phyloP scores from a whole-genome alignment of 2,888 invertebrate genomes.

The Mythimna impura region DNA sequence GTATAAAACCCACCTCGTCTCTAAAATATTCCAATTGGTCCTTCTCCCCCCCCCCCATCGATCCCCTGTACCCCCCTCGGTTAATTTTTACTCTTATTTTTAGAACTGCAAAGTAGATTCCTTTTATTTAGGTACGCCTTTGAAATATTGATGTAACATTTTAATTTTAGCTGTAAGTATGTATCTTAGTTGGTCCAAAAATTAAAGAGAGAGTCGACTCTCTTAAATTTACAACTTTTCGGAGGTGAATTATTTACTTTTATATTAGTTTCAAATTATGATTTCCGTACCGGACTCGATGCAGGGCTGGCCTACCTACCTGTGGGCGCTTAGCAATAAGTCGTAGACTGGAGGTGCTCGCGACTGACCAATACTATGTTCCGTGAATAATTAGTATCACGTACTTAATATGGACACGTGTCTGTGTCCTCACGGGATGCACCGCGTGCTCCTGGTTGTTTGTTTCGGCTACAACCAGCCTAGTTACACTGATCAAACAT shows the following conservation, averaged over 20 bases:
- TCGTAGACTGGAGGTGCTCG: too few relatives aligned
- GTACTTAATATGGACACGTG: too few relatives aligned
- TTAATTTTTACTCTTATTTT: slow-evolving; percentile 5
- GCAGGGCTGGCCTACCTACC: too few relatives aligned
- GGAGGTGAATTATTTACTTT: slow-evolving; percentile 12
- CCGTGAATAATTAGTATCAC: too few relatives aligned
- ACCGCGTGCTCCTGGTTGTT: too few relatives aligned
- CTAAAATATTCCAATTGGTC: slow-evolving; percentile 1
- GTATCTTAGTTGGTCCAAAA: too few relatives aligned
- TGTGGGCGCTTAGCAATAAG: too few relatives aligned
- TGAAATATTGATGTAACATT: slow-evolving; percentile 20
- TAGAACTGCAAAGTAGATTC: slow-evolving; percentile 7
- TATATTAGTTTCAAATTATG: slow-evolving; percentile 10
- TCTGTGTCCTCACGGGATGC: too few relatives aligned
- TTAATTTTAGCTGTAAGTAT: not conserved
- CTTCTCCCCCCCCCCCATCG: too few relatives aligned
- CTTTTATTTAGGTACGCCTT: slow-evolving; percentile 4
- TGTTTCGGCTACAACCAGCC: not conserved
- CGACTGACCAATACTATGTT: too few relatives aligned
- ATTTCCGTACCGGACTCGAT: not conserved
- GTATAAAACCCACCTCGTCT: slow-evolving; percentile 7
- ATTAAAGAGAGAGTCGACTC: too few relatives aligned
- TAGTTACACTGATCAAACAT: not conserved
- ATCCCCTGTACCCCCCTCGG: not conserved
- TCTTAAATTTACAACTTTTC: not conserved